A percentile compares a stretch with the other conserved stretches of the same genome.
Evolutionary conservation across 2,113 vertebrate species (phyloP).

Genomic region (Fregata magnificens): DNA sequence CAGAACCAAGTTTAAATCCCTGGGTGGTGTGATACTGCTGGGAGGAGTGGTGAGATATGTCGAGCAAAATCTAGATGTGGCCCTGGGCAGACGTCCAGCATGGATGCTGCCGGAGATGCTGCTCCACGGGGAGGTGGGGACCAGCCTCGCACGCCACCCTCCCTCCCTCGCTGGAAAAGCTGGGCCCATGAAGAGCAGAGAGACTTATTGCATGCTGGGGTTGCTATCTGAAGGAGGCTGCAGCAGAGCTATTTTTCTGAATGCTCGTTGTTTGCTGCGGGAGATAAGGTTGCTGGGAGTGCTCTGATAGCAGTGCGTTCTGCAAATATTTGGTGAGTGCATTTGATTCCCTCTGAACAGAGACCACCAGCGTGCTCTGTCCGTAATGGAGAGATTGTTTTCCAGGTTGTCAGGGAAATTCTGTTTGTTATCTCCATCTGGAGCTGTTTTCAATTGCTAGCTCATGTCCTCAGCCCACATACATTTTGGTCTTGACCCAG

Average conservation of each 20-base stretch:
- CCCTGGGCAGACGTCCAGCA: accelerated
- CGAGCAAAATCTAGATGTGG: neutral
- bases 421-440: neutral
- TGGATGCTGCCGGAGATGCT: neutral
- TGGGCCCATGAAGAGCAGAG: neutral
- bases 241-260: neutral
- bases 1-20: neutral
- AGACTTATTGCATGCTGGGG: accelerated
- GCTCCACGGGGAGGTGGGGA: neutral
- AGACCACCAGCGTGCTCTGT: neutral
- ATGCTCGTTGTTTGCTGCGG: neutral
- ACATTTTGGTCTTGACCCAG: neutral
- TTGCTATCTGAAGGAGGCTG: neutral
- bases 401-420: neutral
- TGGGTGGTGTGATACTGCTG: neutral
- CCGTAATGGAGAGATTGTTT: neutral
- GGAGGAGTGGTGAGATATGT: neutral
- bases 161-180: neutral
- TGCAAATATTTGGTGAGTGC: constrained; percentile 31
- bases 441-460: neutral
- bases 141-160: neutral
- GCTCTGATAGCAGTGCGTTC: neutral
- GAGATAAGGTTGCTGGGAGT: neutral
- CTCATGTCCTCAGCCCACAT: neutral
- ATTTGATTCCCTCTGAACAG: neutral